phyloP scores from a whole-genome alignment of 2,888 invertebrate genomes.

The Andrena bucephala region DNA sequence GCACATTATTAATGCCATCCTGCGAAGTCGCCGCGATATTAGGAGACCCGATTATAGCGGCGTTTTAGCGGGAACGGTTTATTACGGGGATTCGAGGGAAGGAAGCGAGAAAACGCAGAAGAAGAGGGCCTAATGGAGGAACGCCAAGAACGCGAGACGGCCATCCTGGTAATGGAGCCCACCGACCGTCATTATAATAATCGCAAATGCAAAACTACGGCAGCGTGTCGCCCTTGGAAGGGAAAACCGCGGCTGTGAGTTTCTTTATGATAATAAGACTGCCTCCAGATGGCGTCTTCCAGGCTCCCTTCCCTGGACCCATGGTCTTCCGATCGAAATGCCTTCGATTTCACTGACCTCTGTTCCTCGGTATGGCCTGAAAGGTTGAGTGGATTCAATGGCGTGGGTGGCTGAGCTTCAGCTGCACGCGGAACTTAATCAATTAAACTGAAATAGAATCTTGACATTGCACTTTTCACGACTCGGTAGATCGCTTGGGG shows the following conservation, averaged over 20 bases:
- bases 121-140: constrained; percentile 44
- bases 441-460: too few relatives aligned
- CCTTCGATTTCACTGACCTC: not conserved
- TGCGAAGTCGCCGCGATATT: constrained; percentile 56
- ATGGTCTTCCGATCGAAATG: constrained; percentile 25
- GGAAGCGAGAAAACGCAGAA: constrained; percentile 32
- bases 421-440: too few relatives aligned
- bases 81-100: constrained; percentile 52
- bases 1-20: constrained; percentile 64
- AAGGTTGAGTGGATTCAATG: not conserved
- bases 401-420: not conserved
- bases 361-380: not conserved
- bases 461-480: too few relatives aligned
- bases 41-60: constrained; percentile 46
- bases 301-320: constrained; percentile 7
- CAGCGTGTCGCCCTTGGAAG: constrained; percentile 23
- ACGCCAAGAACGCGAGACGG: constrained; percentile 34
- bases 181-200: constrained; percentile 62
- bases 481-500: too few relatives aligned
- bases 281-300: constrained; percentile 22
- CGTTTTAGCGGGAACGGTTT: constrained; percentile 52
- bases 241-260: constrained; percentile 14
- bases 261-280: constrained; percentile 55
- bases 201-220: constrained; percentile 64
- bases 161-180: constrained; percentile 55